phyloP scores from a whole-genome alignment of 2,888 invertebrate species.

The Pammene fasciana region DNA sequence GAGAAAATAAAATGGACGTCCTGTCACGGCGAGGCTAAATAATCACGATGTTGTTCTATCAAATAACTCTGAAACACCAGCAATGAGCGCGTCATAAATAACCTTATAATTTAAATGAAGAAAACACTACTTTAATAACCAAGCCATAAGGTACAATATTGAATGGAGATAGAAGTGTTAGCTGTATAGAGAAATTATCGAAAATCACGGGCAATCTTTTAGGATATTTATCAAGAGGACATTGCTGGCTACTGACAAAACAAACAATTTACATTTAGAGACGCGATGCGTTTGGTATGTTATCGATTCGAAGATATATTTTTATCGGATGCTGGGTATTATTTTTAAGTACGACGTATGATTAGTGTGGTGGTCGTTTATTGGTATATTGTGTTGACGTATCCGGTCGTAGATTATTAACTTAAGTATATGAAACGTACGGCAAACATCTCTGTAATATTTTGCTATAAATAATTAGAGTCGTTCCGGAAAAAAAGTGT shows the following conservation, averaged over 20 bases:
- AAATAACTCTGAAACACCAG: slow-evolving; percentile 81
- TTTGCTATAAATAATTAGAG: too few relatives aligned
- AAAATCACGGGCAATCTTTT: slow-evolving; percentile 78
- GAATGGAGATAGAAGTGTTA: slow-evolving; percentile 58
- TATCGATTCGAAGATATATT: slow-evolving; percentile 34
- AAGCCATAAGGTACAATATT: slow-evolving; percentile 49
- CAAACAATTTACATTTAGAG: slow-evolving; percentile 77
- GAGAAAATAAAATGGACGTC: slow-evolving; percentile 71
- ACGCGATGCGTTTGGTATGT: slow-evolving; percentile 56
- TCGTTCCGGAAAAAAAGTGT: too few relatives aligned
- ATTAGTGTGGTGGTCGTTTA: neutral
- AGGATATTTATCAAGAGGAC: slow-evolving; percentile 82
- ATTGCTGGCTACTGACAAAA: slow-evolving; percentile 81
- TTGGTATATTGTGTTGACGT: neutral
- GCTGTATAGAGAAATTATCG: slow-evolving; percentile 77
- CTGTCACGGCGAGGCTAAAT: slow-evolving; percentile 77
- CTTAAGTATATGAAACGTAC: neutral
- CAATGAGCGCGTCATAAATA: slow-evolving; percentile 77
- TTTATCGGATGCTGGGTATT: slow-evolving; percentile 19
- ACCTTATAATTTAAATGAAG: slow-evolving; percentile 55
- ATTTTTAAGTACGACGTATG: slow-evolving; percentile 24
- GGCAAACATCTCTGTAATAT: neutral
- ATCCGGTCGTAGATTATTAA: neutral
- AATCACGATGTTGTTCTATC: slow-evolving; percentile 81
- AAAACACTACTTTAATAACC: slow-evolving; percentile 51